Evolutionary conservation across 2,113 vertebrate species (phyloP).

Genomic region (Carassius carassius): DNA sequence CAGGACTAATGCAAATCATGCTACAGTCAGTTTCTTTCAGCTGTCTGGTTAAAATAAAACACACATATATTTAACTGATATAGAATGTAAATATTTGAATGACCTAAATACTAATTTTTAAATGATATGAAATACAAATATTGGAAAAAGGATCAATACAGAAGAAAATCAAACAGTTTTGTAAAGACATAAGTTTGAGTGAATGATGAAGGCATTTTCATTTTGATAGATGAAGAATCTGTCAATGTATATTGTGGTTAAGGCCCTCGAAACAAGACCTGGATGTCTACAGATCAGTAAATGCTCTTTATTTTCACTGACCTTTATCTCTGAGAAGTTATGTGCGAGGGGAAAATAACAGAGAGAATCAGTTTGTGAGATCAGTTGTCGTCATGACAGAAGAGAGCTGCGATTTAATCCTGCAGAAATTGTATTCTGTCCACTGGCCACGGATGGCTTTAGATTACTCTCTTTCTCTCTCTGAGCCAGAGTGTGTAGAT

Average conservation of each 20-base stretch:
- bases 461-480: conserved; percentile 47
- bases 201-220: neutral
- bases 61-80: neutral
- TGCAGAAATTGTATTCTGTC: conserved; percentile 57
- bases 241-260: neutral
- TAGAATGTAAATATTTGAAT: neutral
- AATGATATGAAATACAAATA: neutral
- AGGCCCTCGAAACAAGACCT: neutral
- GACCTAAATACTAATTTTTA: neutral
- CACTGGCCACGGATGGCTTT: conserved; percentile 45
- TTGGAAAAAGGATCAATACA: neutral
- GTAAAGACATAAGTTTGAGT: neutral
- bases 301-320: neutral
- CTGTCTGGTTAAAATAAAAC: neutral
- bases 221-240: neutral
- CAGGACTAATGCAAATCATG: neutral
- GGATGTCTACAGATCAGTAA: neutral
- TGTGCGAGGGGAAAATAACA: conserved; percentile 11
- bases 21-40: neutral
- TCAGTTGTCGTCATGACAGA: conserved; percentile 48
- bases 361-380: conserved; percentile 34
- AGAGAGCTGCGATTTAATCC: conserved; percentile 58
- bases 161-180: neutral
- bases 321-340: neutral
- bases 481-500: neutral